Conservation (phyloP, 2,888 invertebrate genomes). For the Epistrophe eligans region DNA sequence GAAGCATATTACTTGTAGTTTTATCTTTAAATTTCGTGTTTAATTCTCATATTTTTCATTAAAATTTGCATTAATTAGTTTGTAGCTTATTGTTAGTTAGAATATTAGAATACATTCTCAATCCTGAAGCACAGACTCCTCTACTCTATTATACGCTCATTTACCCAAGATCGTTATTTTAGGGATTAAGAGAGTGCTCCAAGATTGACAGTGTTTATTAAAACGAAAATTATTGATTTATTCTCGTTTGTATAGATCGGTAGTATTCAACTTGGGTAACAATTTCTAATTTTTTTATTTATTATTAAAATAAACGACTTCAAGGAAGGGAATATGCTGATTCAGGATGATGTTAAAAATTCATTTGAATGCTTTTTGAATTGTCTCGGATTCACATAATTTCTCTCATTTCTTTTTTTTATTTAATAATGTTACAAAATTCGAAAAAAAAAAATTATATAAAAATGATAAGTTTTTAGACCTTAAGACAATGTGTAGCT, state of each 20-base stretch:
- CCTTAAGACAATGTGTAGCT: constrained; percentile 60
- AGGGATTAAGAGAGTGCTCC: background rate
- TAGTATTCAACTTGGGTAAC: constrained; percentile 65
- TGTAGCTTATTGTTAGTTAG: constrained; percentile 40
- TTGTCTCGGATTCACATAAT: background rate
- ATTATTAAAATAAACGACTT: constrained; percentile 6
- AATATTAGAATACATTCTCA: constrained; percentile 34
- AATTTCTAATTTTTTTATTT: constrained; percentile 39
- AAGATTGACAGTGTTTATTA: constrained; percentile 35
- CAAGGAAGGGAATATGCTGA: constrained; percentile 27
- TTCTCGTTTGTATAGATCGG: constrained; percentile 39
- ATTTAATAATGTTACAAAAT: constrained; percentile 34
- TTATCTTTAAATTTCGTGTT: constrained; percentile 44
- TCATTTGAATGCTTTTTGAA: constrained; percentile 20
- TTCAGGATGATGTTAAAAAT: constrained; percentile 14
- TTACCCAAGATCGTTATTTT: constrained; percentile 26
- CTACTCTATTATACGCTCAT: constrained; percentile 7
- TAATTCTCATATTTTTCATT: constrained; percentile 42
- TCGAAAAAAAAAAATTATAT: constrained; percentile 6
- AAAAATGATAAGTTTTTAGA: constrained; percentile 47
- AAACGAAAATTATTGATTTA: constrained; percentile 5
- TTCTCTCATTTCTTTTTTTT: constrained; percentile 9
- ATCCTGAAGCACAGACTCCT: constrained; percentile 13
- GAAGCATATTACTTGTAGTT: constrained; percentile 64
- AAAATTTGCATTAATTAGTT: constrained; percentile 56